Base-by-base conservation (phyloP, 2,888 invertebrate genomes). In the Temnothorax rugatulus region DNA sequence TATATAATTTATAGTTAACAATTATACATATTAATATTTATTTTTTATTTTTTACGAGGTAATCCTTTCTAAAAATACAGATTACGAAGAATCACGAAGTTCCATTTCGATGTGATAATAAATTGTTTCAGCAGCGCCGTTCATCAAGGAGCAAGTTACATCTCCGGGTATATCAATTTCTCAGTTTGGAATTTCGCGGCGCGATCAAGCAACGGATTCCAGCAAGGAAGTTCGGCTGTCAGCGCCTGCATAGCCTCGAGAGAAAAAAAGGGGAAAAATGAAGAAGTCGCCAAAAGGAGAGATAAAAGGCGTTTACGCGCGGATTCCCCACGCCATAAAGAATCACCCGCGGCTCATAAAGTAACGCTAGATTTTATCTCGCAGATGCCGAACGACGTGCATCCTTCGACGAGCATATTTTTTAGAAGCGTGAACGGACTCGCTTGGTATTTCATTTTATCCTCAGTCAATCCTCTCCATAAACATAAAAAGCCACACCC, bases 311-410 rank as follows among this genome's bases (percentile, higher is more conserved):
- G 81, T 73, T 71, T 84, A 85, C 38, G 77, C 83, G 84, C 86
- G 85, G 89, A 88, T 86, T 88, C 89, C 86, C 88, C 91, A 90
- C 88, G 91, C 92, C 92, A 93, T 94, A 94, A 94, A 94, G 93
- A 94, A 93, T 94, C 92, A 92, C 93, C 94, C 94, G 94, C 94
- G 93, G 94, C 93, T 94, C 94, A 93, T 94, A 94, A 94, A 94
- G 93, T 93, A 93, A 94, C 94, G 93, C 91, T 94, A 94, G 94
- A 94, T 94, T 92, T 94, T 94, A 94, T 94, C 94, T 90, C 89
- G 85, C 88, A 91, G 88, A 92, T 92, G 91, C 92, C 92, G 91
- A 92, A 93, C 92, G 91, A 90, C 88, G 89, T 87, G 90, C 87
- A 89, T 88, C 87, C 85, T 84, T 84, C 84, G 86, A 81, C 84